These are phyloP conservation scores for Hozukius guyotensis DNA, from an alignment of 2,797 vertebrate species.

Conservation along the genomic window DNA sequence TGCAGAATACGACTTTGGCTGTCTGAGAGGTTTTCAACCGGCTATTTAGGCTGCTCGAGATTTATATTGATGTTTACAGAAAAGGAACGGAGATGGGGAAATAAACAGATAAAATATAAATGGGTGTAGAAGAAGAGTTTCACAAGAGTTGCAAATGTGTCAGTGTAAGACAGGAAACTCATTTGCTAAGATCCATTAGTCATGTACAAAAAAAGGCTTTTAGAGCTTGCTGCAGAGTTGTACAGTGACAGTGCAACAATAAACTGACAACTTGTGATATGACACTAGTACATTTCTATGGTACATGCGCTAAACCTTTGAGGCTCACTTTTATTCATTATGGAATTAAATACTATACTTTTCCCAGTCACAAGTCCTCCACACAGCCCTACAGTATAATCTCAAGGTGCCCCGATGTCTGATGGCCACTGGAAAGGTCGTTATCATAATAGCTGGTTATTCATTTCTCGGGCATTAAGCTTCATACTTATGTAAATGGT, in stretches of 20 bases:
- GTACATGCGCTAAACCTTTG: neutral
- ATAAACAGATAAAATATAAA: neutral
- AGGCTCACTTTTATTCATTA: slow-evolving; percentile 22
- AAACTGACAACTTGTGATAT: slow-evolving; percentile 12
- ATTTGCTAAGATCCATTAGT: slow-evolving; percentile 24
- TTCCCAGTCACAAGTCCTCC: slow-evolving; percentile 37
- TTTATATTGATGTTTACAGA: slow-evolving; percentile 2
- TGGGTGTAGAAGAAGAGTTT: neutral
- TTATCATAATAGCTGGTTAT: slow-evolving; percentile 68
- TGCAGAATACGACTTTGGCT: neutral
- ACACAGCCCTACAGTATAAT: slow-evolving; percentile 36
- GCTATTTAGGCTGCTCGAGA: neutral
- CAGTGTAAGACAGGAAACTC: neutral
- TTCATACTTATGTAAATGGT: slow-evolving; percentile 72
- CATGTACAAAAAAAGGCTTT: neutral
- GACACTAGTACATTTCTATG: neutral
- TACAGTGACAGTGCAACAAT: neutral
- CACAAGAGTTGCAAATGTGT: neutral
- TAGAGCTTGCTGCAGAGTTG: neutral
- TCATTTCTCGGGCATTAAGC: slow-evolving; percentile 62
- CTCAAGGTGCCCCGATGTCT: slow-evolving; percentile 67
- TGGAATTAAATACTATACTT: slow-evolving; percentile 32
- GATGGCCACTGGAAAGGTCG: slow-evolving; percentile 59
- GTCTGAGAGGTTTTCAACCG: slow-evolving; percentile 12
- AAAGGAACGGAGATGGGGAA: neutral